Evolutionary conservation across 2,888 invertebrate genomes (phyloP).

Genomic region (Molanna angustata): DNA sequence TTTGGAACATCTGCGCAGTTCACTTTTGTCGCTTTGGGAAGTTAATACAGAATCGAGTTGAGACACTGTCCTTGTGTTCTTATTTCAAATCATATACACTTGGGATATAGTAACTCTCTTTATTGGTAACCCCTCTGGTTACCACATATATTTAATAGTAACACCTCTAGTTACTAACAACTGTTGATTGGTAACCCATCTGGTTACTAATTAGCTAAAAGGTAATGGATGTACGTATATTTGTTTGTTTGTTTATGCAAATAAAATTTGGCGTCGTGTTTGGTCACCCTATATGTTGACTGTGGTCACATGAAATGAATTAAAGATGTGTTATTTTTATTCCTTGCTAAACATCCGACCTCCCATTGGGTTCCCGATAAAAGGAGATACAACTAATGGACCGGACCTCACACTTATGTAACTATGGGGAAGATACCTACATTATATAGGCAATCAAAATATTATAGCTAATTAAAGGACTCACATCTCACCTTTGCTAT

Average conservation of each 20-base stretch:
- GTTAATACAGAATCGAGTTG: neutral
- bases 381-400: slow-evolving; percentile 16
- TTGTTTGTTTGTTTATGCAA: neutral
- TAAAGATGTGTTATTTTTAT: slow-evolving; percentile 7
- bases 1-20: too few relatives aligned
- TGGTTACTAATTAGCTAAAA: too few relatives aligned
- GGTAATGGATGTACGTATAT: too few relatives aligned
- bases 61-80: too few relatives aligned
- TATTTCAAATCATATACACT: too few relatives aligned
- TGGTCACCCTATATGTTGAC: slow-evolving; percentile 5
- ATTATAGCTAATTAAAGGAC: neutral
- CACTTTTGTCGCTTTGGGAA: neutral
- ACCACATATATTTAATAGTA: too few relatives aligned
- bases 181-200: too few relatives aligned
- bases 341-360: slow-evolving; percentile 10
- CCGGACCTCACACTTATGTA: slow-evolving; percentile 12
- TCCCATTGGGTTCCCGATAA: slow-evolving; percentile 16
- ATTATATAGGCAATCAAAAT: neutral
- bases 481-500: too few relatives aligned
- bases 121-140: too few relatives aligned
- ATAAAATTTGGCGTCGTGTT: neutral
- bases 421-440: too few relatives aligned
- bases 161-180: too few relatives aligned
- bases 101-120: too few relatives aligned
- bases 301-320: slow-evolving; percentile 2